Conservation (phyloP, 2,113 vertebrate species). For the Bos indicus region DNA sequence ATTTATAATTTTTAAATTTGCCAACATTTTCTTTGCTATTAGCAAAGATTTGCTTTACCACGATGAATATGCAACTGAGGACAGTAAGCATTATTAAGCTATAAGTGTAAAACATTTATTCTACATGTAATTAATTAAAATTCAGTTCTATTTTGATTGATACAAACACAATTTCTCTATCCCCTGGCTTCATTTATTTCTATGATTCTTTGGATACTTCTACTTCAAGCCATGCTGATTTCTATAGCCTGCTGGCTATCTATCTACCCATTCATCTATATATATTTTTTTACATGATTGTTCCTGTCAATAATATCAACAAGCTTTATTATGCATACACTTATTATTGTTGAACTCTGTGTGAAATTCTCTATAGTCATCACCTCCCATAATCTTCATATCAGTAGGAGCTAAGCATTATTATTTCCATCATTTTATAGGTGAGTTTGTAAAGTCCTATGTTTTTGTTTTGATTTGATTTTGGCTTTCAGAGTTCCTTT, state of each 20-base stretch:
- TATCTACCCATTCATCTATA: neutral
- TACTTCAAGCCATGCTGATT: neutral
- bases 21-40: neutral
- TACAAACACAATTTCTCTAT: neutral
- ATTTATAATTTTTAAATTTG: slow-evolving; percentile 19
- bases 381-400: neutral
- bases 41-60: neutral
- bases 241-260: neutral
- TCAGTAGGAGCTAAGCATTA: neutral
- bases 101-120: neutral
- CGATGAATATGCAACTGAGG: neutral
- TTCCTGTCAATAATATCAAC: neutral
- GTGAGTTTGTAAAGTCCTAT: neutral
- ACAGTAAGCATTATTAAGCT: neutral
- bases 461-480: neutral
- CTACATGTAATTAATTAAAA: neutral
- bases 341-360: neutral
- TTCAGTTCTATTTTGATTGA: neutral
- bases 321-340: neutral
- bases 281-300: neutral
- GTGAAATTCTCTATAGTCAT: neutral
- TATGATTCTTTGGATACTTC: neutral
- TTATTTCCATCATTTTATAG: neutral
- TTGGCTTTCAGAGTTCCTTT: neutral
- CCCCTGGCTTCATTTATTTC: neutral